Percentiles rank a stretch among this genome's conserved stretches.
Evolutionary conservation across 23 tunicate genomes (phyloP).

Genomic region (Halocynthia roretzi): DNA sequence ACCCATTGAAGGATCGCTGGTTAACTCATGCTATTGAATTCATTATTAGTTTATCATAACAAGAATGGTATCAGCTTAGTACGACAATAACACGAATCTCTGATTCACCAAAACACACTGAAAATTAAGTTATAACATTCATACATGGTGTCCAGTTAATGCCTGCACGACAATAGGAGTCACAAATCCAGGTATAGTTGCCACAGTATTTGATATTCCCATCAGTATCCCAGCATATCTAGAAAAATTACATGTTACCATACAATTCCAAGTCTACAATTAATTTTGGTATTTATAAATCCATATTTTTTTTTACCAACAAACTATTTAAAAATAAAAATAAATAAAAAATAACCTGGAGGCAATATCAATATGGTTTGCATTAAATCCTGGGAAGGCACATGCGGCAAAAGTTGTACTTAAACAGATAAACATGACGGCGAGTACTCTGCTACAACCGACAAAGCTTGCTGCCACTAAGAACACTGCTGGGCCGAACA

Average conservation of each 20-base stretch:
- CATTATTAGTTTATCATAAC: too few relatives aligned
- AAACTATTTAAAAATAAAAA: not conserved
- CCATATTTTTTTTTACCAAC: not conserved
- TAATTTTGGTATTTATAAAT: not conserved
- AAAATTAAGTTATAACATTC: not conserved
- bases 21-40: too few relatives aligned
- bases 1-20: too few relatives aligned
- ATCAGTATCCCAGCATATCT: conserved; percentile 87
- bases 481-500: conserved; percentile 61
- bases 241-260: not conserved
- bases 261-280: not conserved
- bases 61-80: too few relatives aligned
- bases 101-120: too few relatives aligned
- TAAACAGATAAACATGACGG: conserved; percentile 53
- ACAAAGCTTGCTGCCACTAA: conserved; percentile 65
- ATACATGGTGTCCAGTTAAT: conserved; percentile 47
- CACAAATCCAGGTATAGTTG: conserved; percentile 86
- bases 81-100: too few relatives aligned
- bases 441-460: conserved; percentile 61
- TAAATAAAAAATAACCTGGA: conserved; percentile 33
- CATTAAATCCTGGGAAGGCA: conserved; percentile 66
- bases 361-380: conserved; percentile 83
- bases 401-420: conserved; percentile 66
- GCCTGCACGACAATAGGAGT: conserved; percentile 69
- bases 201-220: conserved; percentile 85